A percentile compares a stretch with the other conserved stretches of the same genome.
phyloP scores from a whole-genome alignment of 2,113 vertebrate genomes.

The Leptocoma aspasia region DNA sequence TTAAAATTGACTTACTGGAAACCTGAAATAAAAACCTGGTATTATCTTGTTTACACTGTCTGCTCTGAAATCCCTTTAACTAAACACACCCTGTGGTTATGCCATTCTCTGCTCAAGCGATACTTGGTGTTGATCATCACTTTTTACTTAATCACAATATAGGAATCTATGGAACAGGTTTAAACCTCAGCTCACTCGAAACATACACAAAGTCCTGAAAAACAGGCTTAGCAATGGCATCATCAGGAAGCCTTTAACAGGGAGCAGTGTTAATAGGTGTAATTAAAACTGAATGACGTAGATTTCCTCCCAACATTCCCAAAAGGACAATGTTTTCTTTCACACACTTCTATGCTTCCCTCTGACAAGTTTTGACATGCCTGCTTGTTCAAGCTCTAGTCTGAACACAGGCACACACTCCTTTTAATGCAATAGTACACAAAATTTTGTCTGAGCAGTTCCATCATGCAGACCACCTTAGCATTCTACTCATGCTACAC shows the following conservation, averaged over 20 bases:
- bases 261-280: background rate
- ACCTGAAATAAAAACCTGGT: background rate
- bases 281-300: constrained; percentile 29
- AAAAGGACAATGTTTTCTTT: constrained; percentile 28
- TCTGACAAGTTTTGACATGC: constrained; percentile 2
- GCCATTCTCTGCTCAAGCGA: background rate
- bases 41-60: background rate
- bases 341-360: background rate
- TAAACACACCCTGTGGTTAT: background rate
- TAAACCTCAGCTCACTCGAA: background rate
- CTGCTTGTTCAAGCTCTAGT: background rate
- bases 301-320: background rate
- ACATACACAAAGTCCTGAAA: background rate
- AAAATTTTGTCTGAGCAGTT: background rate
- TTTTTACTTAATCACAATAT: background rate
- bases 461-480: background rate
- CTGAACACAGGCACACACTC: background rate
- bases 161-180: background rate
- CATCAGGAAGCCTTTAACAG: constrained; percentile 1
- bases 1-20: background rate
- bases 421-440: background rate
- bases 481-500: background rate
- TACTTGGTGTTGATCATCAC: background rate
- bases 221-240: constrained; percentile 32
- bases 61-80: background rate